Evolutionary conservation across 2,113 vertebrate species (phyloP).

Genomic region (Myiagra hebetior): DNA sequence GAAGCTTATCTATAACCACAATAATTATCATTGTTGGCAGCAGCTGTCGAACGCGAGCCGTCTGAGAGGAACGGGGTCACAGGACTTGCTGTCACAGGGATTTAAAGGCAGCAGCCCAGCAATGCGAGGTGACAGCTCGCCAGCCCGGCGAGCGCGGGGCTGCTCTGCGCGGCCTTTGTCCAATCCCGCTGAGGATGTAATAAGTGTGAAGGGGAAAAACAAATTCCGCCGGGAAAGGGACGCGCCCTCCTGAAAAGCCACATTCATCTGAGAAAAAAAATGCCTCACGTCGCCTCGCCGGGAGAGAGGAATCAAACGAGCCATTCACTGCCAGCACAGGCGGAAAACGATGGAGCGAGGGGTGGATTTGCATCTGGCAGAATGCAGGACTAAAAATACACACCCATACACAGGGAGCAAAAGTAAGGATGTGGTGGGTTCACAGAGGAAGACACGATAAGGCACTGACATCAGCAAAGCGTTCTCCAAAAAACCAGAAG

Average conservation of each 20-base stretch:
- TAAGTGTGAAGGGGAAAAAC: slow-evolving; percentile 11
- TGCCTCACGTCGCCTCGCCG: rapidly evolving
- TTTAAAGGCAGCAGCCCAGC: not conserved
- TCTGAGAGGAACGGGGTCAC: slow-evolving; percentile 55
- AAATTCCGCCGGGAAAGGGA: not conserved
- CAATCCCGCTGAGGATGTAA: not conserved
- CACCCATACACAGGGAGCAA: not conserved
- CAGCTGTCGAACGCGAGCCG: slow-evolving; percentile 13
- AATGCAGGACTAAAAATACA: not conserved
- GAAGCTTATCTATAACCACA: slow-evolving; percentile 59
- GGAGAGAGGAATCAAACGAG: not conserved
- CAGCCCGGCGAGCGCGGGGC: not conserved
- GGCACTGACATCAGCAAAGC: not conserved
- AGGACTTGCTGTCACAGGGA: slow-evolving; percentile 35
- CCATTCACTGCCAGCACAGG: not conserved
- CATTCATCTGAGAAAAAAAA: not conserved
- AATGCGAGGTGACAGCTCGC: slow-evolving; percentile 18
- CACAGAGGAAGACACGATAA: not conserved
- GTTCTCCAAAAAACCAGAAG: not conserved
- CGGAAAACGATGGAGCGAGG: not conserved
- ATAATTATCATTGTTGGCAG: slow-evolving; percentile 59
- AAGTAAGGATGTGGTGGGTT: not conserved
- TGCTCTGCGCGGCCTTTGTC: not conserved
- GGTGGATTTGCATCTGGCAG: not conserved
- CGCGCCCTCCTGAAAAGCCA: slow-evolving; percentile 14